Percentiles rank a stretch among this genome's conserved stretches.
phyloP scores from a whole-genome alignment of 2,113 vertebrate genomes.

The Brachirus orientalis region DNA sequence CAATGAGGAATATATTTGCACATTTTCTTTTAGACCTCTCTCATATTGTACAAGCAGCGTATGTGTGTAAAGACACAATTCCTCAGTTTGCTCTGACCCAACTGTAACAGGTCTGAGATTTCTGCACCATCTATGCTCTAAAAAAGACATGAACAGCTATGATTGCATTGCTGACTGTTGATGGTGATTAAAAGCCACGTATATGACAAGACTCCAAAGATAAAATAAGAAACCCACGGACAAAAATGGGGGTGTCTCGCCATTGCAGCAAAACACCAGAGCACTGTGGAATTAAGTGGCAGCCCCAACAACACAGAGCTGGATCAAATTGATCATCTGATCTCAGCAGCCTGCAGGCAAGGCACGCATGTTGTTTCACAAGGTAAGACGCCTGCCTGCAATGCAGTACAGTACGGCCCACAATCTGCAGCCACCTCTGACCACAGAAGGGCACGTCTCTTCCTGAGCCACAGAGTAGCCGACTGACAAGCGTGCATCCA shows the following conservation, averaged over 20 bases:
- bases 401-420: constrained; percentile 57
- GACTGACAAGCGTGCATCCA: constrained; percentile 49
- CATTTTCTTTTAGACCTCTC: not conserved
- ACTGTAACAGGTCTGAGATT: constrained; percentile 9
- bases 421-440: constrained; percentile 56
- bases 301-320: constrained; percentile 56
- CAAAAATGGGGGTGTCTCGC: constrained; percentile 31
- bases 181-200: too few relatives aligned
- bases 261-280: constrained; percentile 48
- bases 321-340: constrained; percentile 75
- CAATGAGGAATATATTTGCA: constrained; percentile 17
- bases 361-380: constrained; percentile 68
- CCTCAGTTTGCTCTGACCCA: not conserved
- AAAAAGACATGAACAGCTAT: constrained; percentile 22
- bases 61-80: not conserved
- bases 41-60: too few relatives aligned
- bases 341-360: constrained; percentile 54
- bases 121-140: constrained; percentile 3
- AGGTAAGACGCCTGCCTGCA: constrained; percentile 72
- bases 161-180: constrained; percentile 15
- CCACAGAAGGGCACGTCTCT: constrained; percentile 40
- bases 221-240: constrained; percentile 35
- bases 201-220: too few relatives aligned
- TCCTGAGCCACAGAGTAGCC: constrained; percentile 18
- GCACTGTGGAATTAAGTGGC: constrained; percentile 71